These are phyloP conservation scores for Caenorhabditis brenneri DNA, from an alignment of 1,140 invertebrate genomes.

Conservation along the genomic window DNA sequence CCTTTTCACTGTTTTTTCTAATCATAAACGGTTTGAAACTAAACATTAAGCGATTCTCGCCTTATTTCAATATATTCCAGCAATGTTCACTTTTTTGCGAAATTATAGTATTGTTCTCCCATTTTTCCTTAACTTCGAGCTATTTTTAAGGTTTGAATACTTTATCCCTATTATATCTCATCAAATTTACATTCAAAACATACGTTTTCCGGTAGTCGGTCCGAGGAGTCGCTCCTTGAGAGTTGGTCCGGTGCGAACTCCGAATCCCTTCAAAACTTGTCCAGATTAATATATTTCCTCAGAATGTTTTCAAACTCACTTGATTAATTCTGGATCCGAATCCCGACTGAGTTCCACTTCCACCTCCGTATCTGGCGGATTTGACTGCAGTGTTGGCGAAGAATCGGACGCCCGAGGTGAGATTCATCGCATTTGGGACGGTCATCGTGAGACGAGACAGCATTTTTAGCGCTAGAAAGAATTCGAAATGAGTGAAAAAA, in stretches of 20 bases:
- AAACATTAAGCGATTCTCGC: no score
- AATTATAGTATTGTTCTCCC: no score
- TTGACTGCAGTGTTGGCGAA: not conserved
- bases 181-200: no score
- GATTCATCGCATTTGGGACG: not conserved
- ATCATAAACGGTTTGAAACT: no score
- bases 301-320: not conserved
- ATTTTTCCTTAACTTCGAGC: no score
- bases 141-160: no score
- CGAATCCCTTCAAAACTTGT: constrained; percentile 53
- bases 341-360: not conserved
- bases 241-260: constrained; percentile 62
- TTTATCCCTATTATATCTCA: no score
- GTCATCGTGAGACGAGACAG: constrained; percentile 31
- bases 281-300: not conserved
- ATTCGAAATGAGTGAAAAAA: not conserved
- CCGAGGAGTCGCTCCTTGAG: constrained; percentile 68
- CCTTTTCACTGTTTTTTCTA: no score
- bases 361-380: not conserved
- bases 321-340: not conserved
- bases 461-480: not conserved
- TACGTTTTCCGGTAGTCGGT: constrained; percentile 70
- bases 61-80: no score
- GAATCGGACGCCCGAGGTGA: constrained; percentile 7
- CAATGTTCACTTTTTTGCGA: no score